phyloP scores from a whole-genome alignment of 2,797 vertebrate species.

The Acrocephalus scirpaceus region DNA sequence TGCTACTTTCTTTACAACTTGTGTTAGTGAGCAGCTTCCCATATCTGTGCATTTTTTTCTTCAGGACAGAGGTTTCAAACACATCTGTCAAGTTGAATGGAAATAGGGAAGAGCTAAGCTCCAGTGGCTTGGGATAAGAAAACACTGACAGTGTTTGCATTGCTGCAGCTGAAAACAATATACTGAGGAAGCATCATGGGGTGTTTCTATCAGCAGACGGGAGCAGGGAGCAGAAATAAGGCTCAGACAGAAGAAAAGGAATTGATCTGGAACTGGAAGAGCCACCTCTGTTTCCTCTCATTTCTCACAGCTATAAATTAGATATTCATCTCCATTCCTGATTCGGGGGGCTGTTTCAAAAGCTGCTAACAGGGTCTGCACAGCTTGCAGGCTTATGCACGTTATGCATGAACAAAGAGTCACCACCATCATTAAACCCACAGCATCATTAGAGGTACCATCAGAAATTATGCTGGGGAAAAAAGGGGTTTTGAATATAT shows the following conservation, averaged over 20 bases:
- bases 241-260: background rate
- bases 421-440: background rate
- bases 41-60: fast-evolving
- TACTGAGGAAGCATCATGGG: background rate
- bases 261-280: background rate
- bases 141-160: background rate
- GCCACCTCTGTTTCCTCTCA: background rate
- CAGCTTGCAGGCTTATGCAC: background rate
- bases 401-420: background rate
- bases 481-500: background rate
- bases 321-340: background rate
- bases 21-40: background rate
- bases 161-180: background rate
- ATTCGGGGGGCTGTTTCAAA: background rate
- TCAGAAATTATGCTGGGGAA: background rate
- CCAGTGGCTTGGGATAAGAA: background rate
- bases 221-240: background rate
- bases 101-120: background rate
- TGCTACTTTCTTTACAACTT: background rate
- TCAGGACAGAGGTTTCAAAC: background rate
- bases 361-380: background rate
- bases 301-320: background rate
- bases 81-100: background rate
- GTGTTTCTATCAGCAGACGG: background rate
- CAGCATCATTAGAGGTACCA: background rate